Conservation (phyloP, 2,113 vertebrate genomes). For the Alexandromys fortis region DNA sequence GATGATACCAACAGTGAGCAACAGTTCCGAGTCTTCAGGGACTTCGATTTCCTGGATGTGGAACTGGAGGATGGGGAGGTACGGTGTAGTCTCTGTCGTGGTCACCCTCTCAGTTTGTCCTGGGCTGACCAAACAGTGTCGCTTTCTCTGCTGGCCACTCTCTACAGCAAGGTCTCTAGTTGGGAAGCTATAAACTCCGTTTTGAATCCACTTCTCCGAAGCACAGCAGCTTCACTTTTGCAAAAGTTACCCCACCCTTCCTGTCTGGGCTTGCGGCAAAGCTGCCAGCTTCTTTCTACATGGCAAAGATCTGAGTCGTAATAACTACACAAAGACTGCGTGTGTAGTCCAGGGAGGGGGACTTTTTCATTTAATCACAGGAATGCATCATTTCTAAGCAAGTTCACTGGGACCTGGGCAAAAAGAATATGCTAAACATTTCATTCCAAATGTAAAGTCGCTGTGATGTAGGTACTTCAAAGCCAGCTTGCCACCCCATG, state of each 20-base stretch:
- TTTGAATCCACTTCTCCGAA: constrained; percentile 75
- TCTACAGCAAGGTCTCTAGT: constrained; percentile 66
- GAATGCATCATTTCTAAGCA: constrained; percentile 21
- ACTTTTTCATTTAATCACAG: neutral
- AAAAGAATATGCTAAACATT: neutral
- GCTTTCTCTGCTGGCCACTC: constrained; percentile 61
- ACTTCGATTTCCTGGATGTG: constrained; percentile 99
- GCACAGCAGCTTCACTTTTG: constrained; percentile 62
- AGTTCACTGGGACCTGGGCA: neutral
- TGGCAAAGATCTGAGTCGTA: constrained; percentile 65
- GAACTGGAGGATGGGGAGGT: constrained; percentile 99
- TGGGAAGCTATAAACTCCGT: constrained; percentile 69
- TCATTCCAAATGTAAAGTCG: constrained; percentile 6
- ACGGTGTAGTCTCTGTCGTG: constrained; percentile 79
- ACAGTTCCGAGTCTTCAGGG: constrained; percentile 98
- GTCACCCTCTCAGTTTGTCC: constrained; percentile 10
- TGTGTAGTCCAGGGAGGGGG: constrained; percentile 43
- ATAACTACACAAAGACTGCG: constrained; percentile 47
- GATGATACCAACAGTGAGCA: constrained; percentile 98
- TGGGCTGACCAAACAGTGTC: constrained; percentile 48
- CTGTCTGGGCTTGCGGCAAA: constrained; percentile 75
- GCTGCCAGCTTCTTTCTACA: constrained; percentile 77
- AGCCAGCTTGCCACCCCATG: constrained; percentile 47
- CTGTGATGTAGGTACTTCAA: constrained; percentile 49
- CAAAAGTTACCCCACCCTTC: constrained; percentile 83